phyloP scores from a whole-genome alignment of 92 coral and sea anemone species.

The Palythoa caribaeorum region DNA sequence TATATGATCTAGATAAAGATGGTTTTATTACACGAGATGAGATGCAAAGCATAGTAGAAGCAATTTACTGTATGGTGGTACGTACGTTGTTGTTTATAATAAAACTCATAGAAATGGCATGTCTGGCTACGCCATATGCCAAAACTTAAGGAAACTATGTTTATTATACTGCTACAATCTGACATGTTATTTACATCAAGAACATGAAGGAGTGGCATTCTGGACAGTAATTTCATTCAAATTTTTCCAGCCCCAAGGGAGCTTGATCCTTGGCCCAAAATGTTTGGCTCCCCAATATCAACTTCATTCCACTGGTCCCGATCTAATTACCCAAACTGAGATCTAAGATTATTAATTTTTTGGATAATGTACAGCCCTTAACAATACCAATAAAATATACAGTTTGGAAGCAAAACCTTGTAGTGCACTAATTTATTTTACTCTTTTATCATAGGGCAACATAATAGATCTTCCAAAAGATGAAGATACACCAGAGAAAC shows the following conservation, averaged over 20 bases:
- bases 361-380: background rate
- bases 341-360: no score
- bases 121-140: no score
- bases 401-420: background rate
- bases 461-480: slow-evolving; percentile 95
- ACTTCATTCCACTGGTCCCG: no score
- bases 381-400: background rate
- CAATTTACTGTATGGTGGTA: slow-evolving; percentile 96
- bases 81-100: slow-evolving; percentile 17
- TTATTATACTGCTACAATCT: no score
- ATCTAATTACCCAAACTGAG: no score
- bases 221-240: no score
- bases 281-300: no score
- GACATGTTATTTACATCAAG: no score
- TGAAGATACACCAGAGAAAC: slow-evolving; percentile 95
- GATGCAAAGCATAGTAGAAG: slow-evolving; percentile 92
- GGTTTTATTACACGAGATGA: slow-evolving; percentile 96
- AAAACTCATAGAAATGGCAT: background rate
- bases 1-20: slow-evolving; percentile 94
- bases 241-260: no score
- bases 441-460: slow-evolving; percentile 69
- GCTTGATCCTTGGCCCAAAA: no score
- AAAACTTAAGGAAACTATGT: no score
- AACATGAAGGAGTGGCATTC: no score
- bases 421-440: background rate